These are phyloP conservation scores for Drosophila merina DNA, from an alignment of 2,888 invertebrate species.

Conservation along the genomic window DNA sequence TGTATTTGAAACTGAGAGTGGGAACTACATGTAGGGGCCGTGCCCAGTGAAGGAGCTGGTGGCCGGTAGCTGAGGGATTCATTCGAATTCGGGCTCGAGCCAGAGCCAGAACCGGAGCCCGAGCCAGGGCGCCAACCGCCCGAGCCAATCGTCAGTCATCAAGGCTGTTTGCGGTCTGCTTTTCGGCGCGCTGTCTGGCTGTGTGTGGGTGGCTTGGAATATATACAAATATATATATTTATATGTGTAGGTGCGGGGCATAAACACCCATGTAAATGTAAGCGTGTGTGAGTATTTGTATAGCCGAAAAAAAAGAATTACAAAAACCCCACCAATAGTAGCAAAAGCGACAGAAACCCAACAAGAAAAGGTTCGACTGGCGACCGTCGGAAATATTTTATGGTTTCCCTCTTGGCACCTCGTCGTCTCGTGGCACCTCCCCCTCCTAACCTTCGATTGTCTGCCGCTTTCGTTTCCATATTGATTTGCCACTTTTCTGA, in stretches of 20 bases:
- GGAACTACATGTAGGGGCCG: neutral
- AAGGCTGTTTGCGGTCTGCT: constrained; percentile 53
- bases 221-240: constrained; percentile 8
- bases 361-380: constrained; percentile 45
- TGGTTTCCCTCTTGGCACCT: constrained; percentile 69
- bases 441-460: neutral
- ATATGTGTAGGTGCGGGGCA: constrained; percentile 20
- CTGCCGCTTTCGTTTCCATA: constrained; percentile 34
- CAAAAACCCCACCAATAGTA: constrained; percentile 6
- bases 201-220: constrained; percentile 32
- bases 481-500: constrained; percentile 44
- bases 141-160: constrained; percentile 48
- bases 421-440: constrained; percentile 5
- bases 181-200: constrained; percentile 38
- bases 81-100: constrained; percentile 24
- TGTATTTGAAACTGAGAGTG: constrained; percentile 2
- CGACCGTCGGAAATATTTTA: constrained; percentile 69
- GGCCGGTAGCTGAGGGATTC: constrained; percentile 31
- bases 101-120: neutral
- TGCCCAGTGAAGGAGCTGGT: constrained; percentile 20
- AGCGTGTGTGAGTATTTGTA: constrained; percentile 29
- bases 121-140: constrained; percentile 38
- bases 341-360: constrained; percentile 16
- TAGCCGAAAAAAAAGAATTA: constrained; percentile 3
- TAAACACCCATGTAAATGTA: constrained; percentile 32